Conservation (phyloP, 2,888 invertebrate genomes). For the Meliscaeva auricollis region DNA sequence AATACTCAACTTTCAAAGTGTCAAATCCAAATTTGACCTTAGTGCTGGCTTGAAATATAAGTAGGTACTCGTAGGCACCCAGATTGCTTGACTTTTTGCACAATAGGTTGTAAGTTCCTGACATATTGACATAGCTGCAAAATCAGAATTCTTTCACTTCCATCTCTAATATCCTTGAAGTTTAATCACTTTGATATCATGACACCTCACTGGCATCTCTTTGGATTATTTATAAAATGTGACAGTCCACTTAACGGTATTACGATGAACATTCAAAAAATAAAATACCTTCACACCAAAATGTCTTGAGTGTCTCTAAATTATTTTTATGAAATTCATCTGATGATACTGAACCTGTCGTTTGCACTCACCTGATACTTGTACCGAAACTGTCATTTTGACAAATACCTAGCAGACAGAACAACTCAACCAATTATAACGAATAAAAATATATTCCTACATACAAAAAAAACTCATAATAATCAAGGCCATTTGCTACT, state of each 20-base stretch:
- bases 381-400: conserved; percentile 32
- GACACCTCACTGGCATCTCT: neutral
- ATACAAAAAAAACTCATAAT: conserved; percentile 26
- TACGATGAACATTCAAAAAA: conserved; percentile 5
- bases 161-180: neutral
- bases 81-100: too few species aligned
- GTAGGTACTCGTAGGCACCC: too few species aligned
- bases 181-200: neutral
- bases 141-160: too few species aligned
- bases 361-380: conserved; percentile 29
- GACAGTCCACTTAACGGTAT: neutral
- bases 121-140: too few species aligned
- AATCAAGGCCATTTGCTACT: conserved; percentile 72
- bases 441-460: neutral
- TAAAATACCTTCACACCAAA: neutral
- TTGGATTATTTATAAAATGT: neutral
- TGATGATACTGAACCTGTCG: conserved; percentile 16
- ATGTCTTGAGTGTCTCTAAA: neutral
- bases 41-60: too few species aligned
- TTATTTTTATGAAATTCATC: conserved; percentile 10
- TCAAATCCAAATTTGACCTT: too few species aligned
- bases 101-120: too few species aligned
- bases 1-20: too few species aligned
- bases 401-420: conserved; percentile 39
- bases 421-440: conserved; percentile 39